Evolutionary conservation across 2,888 invertebrate genomes (phyloP).

Genomic region (Drosophila birchii): DNA sequence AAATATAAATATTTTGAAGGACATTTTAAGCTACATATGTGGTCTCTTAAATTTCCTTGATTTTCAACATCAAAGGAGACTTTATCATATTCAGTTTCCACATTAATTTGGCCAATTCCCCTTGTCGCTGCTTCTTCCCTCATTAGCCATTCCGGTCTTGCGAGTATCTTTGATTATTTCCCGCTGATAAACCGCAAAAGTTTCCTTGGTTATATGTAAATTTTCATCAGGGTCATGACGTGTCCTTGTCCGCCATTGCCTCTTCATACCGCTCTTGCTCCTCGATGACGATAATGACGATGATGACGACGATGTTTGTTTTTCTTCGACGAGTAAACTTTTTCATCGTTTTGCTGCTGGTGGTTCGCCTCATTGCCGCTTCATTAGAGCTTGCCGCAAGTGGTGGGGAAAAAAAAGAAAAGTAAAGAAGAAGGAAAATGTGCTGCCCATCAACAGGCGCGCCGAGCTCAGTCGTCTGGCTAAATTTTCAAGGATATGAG

Average conservation of each 20-base stretch:
- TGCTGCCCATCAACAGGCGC: conserved; percentile 76
- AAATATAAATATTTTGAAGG: not conserved
- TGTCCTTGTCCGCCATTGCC: conserved; percentile 9
- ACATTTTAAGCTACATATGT: no score
- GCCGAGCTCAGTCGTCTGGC: conserved; percentile 30
- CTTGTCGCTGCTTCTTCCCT: conserved; percentile 1
- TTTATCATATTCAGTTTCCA: conserved; percentile 4
- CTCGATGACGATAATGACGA: conserved; percentile 24
- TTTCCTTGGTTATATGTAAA: conserved; percentile 38
- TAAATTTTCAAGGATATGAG: conserved; percentile 75
- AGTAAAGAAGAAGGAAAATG: conserved; percentile 36
- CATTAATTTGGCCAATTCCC: conserved; percentile 18
- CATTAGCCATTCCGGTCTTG: conserved; percentile 20
- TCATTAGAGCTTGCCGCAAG: conserved; percentile 60
- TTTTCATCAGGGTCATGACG: conserved; percentile 37
- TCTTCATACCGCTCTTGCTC: not conserved
- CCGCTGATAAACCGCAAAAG: conserved; percentile 39
- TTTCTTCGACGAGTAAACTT: conserved; percentile 24
- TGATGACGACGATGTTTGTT: conserved; percentile 41
- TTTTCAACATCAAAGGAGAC: conserved; percentile 6
- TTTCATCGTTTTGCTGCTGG: conserved; percentile 8
- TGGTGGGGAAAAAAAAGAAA: conserved; percentile 11
- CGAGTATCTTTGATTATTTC: conserved; percentile 39
- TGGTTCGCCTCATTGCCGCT: conserved; percentile 60
- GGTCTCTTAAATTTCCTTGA: not conserved